Conservation (phyloP, 2,888 invertebrate species). For the Aelia acuminata region DNA sequence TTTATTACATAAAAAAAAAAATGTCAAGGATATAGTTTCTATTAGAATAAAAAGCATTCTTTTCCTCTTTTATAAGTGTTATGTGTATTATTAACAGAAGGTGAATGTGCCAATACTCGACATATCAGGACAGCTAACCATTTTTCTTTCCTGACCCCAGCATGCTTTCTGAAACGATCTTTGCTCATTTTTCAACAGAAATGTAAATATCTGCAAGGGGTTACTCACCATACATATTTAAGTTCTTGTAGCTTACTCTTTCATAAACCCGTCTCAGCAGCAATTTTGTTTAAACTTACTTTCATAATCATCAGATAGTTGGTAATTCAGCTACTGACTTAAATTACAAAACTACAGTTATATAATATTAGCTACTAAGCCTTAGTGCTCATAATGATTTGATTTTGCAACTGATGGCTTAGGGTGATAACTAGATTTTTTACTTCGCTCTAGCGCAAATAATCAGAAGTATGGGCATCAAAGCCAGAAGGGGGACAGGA, state of each 20-base stretch:
- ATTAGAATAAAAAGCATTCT: background rate
- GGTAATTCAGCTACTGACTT: background rate
- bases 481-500: too few relatives aligned
- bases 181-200: background rate
- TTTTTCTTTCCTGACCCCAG: background rate
- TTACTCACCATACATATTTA: background rate
- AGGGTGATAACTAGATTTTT: too few relatives aligned
- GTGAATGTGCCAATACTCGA: background rate
- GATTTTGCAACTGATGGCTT: too few relatives aligned
- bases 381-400: too few relatives aligned
- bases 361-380: too few relatives aligned
- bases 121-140: background rate
- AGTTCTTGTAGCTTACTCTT: background rate
- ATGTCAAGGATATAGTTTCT: background rate
- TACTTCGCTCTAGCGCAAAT: too few relatives aligned
- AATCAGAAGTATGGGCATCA: too few relatives aligned
- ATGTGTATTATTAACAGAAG: too few relatives aligned
- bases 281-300: background rate
- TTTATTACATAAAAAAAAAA: too few relatives aligned
- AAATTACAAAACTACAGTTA: too few relatives aligned
- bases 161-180: background rate
- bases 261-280: background rate
- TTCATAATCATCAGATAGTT: background rate
- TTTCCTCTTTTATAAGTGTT: too few relatives aligned
- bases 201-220: background rate